These are phyloP conservation scores for Gari tellinella DNA, from an alignment of 2,888 invertebrate genomes.

Conservation along the genomic window DNA sequence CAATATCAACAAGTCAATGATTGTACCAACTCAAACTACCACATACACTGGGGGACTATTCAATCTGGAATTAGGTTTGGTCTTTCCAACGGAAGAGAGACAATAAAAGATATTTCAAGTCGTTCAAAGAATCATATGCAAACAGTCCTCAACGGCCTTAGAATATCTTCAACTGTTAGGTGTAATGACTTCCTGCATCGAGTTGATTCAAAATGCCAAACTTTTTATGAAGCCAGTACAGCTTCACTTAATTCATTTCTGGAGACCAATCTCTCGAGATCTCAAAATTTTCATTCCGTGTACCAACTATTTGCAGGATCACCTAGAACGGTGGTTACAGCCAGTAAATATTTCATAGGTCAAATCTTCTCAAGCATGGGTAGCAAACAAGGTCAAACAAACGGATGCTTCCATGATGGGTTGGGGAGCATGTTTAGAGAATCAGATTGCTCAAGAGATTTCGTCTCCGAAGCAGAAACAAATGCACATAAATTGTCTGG, in stretches of 20 bases:
- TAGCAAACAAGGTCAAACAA: conserved; percentile 5
- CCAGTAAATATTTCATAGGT: conserved; percentile 12
- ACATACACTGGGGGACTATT: conserved; percentile 10
- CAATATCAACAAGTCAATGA: conserved; percentile 16
- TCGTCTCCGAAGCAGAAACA: conserved; percentile 5
- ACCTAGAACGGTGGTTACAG: conserved; percentile 26
- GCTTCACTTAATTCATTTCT: background rate
- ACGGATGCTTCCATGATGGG: conserved; percentile 4
- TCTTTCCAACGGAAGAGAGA: conserved; percentile 14
- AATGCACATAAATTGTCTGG: conserved; percentile 12
- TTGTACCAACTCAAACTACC: background rate
- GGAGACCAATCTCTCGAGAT: conserved; percentile 4
- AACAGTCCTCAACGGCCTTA: conserved; percentile 1
- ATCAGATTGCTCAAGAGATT: conserved; percentile 8
- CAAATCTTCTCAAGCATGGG: conserved; percentile 6
- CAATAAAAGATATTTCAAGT: background rate
- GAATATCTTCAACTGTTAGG: conserved; percentile 17
- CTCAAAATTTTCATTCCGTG: background rate
- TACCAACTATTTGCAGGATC: background rate
- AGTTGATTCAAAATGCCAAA: conserved; percentile 5
- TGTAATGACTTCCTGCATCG: background rate
- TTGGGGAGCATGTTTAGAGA: background rate
- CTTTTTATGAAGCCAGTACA: conserved; percentile 6
- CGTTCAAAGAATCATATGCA: background rate
- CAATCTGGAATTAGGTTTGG: conserved; percentile 4